Conservation (phyloP, 2,888 invertebrate genomes). For the Scrobipalpa atriplicella region DNA sequence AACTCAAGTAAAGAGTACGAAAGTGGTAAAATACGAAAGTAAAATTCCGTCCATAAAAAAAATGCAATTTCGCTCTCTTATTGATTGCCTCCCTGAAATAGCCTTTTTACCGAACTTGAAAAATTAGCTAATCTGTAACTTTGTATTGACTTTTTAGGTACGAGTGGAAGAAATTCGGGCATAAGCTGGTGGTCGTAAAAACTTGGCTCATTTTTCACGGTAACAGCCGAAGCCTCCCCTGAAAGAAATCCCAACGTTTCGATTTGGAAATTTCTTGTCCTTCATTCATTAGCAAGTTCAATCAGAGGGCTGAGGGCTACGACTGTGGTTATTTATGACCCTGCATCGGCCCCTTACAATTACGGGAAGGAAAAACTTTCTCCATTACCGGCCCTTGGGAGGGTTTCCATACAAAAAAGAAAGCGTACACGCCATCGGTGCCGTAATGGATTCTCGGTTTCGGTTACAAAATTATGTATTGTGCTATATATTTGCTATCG, state of each 20-base stretch:
- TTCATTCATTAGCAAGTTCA: constrained; percentile 82
- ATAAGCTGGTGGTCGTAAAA: constrained; percentile 42
- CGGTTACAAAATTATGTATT: constrained; percentile 54
- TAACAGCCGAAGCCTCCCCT: constrained; percentile 43
- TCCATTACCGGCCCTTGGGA: constrained; percentile 72
- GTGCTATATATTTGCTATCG: neutral
- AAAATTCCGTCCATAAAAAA: constrained; percentile 16
- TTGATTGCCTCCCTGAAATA: constrained; percentile 17
- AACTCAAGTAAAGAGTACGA: too few species aligned
- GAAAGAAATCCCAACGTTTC: constrained; percentile 55
- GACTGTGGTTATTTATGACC: constrained; percentile 80
- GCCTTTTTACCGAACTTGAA: constrained; percentile 24
- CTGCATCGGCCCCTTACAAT: constrained; percentile 78
- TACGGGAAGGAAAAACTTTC: constrained; percentile 79
- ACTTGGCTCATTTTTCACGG: constrained; percentile 73
- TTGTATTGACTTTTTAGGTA: constrained; percentile 22
- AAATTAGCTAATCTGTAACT: constrained; percentile 28
- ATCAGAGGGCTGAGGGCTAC: constrained; percentile 66
- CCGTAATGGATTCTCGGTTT: constrained; percentile 73
- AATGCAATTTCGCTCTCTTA: constrained; percentile 15
- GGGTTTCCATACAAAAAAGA: constrained; percentile 75
- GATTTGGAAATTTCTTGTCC: constrained; percentile 78
- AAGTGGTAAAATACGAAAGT: constrained; percentile 1
- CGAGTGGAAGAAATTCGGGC: constrained; percentile 26
- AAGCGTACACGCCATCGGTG: constrained; percentile 68